phyloP scores from a whole-genome alignment of 2,888 invertebrate species.

The Galerucella calmariensis region DNA sequence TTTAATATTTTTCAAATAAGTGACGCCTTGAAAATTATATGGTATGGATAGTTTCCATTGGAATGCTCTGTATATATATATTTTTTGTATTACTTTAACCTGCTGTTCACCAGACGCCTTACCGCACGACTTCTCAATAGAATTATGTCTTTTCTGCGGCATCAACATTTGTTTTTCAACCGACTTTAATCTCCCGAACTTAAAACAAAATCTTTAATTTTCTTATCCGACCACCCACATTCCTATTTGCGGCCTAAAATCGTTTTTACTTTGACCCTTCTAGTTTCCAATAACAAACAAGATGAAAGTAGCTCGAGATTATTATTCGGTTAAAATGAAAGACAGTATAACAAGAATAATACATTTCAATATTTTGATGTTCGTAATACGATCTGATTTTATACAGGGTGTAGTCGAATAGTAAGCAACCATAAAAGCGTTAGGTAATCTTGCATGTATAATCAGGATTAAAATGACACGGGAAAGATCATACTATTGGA shows the following conservation, averaged over 20 bases:
- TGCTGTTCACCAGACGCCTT: slow-evolving; percentile 9
- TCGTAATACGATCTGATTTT: neutral
- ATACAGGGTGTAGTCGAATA: too few species aligned
- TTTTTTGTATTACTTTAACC: neutral
- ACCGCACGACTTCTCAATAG: neutral
- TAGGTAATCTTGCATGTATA: too few species aligned
- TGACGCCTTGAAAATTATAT: too few species aligned
- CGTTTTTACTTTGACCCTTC: slow-evolving; percentile 24
- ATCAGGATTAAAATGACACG: too few species aligned
- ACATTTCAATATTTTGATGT: neutral
- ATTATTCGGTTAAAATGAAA: slow-evolving; percentile 6
- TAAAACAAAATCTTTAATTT: slow-evolving; percentile 22
- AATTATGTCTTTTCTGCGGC: slow-evolving; percentile 15
- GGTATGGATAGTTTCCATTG: too few species aligned
- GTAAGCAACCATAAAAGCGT: too few species aligned
- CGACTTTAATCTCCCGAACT: slow-evolving; percentile 24
- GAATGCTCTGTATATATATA: too few species aligned
- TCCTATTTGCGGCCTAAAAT: slow-evolving; percentile 8
- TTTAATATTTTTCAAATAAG: too few species aligned
- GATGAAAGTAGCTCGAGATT: slow-evolving; percentile 20
- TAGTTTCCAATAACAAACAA: slow-evolving; percentile 24
- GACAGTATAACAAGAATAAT: neutral
- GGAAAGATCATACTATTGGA: too few species aligned
- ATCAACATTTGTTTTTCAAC: slow-evolving; percentile 16
- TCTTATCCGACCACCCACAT: slow-evolving; percentile 25